phyloP scores from a whole-genome alignment of 2,888 invertebrate genomes.

The Cataglyphis albicans region DNA sequence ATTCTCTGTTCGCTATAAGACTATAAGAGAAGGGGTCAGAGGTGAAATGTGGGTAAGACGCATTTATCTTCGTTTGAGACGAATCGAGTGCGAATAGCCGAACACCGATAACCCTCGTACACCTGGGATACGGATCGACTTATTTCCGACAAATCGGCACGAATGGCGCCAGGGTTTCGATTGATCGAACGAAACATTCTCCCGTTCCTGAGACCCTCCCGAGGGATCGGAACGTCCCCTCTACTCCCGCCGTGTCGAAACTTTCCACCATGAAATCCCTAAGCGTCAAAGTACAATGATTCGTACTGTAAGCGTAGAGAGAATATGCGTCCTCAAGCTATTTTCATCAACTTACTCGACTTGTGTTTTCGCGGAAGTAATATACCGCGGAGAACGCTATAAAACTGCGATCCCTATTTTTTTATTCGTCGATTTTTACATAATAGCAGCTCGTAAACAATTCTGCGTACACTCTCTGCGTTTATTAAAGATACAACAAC shows the following conservation, averaged over 20 bases:
- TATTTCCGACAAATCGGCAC: constrained; percentile 76
- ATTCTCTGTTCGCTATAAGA: not conserved
- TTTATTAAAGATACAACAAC: not conserved
- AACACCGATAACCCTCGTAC: constrained; percentile 71
- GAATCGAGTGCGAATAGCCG: constrained; percentile 77
- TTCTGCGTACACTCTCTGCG: not conserved
- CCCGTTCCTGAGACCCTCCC: constrained; percentile 53
- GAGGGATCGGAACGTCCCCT: constrained; percentile 47
- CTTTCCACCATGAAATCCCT: constrained; percentile 52
- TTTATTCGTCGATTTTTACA: constrained; percentile 21
- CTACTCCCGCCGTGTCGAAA: constrained; percentile 26
- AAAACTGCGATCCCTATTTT: constrained; percentile 21
- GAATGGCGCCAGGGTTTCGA: constrained; percentile 68
- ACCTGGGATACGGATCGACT: constrained; percentile 76
- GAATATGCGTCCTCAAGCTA: constrained; percentile 43
- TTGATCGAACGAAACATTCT: constrained; percentile 72
- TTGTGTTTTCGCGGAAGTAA: constrained; percentile 26
- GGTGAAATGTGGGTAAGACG: constrained; percentile 68
- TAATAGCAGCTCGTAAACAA: not conserved
- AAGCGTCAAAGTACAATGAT: constrained; percentile 52
- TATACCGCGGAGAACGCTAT: not conserved
- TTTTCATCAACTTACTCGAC: constrained; percentile 30
- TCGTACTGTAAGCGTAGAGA: constrained; percentile 39
- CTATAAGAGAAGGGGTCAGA: constrained; percentile 54
- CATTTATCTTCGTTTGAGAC: constrained; percentile 79